Conservation (phyloP, 2,113 vertebrate genomes). For the Pycnonotus jocosus region DNA sequence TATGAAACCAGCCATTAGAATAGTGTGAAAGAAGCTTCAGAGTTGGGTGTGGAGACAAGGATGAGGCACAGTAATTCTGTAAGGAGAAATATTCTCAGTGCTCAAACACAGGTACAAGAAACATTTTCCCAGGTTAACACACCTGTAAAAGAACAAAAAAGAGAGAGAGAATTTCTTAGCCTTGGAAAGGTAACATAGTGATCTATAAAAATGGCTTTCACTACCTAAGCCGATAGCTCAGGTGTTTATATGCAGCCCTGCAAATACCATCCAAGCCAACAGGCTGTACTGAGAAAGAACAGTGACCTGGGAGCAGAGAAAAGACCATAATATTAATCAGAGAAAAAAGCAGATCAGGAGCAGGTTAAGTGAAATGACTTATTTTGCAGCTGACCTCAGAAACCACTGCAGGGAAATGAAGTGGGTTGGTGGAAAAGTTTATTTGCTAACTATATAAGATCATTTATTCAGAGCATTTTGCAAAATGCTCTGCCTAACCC, state of each 20-base stretch:
- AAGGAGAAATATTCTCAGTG: background rate
- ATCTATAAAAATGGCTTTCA: background rate
- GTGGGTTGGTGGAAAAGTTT: background rate
- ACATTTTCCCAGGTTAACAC: background rate
- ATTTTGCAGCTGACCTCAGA: background rate
- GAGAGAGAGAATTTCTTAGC: background rate
- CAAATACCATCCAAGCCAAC: background rate
- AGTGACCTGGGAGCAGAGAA: background rate
- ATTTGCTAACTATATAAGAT: background rate
- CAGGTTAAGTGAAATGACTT: background rate
- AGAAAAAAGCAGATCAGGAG: background rate
- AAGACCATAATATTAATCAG: background rate
- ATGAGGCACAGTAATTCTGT: background rate
- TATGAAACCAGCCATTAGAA: background rate
- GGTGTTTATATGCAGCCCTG: background rate
- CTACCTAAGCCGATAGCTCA: background rate
- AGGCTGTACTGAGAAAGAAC: background rate
- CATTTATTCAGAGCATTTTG: background rate
- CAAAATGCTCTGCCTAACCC: background rate
- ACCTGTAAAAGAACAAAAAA: background rate
- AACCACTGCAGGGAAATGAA: background rate
- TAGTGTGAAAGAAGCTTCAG: background rate
- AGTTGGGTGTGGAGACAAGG: background rate
- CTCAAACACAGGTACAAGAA: background rate
- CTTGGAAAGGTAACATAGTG: background rate